phyloP scores from a whole-genome alignment of 2,113 vertebrate genomes.

The Ascaphus truei region DNA sequence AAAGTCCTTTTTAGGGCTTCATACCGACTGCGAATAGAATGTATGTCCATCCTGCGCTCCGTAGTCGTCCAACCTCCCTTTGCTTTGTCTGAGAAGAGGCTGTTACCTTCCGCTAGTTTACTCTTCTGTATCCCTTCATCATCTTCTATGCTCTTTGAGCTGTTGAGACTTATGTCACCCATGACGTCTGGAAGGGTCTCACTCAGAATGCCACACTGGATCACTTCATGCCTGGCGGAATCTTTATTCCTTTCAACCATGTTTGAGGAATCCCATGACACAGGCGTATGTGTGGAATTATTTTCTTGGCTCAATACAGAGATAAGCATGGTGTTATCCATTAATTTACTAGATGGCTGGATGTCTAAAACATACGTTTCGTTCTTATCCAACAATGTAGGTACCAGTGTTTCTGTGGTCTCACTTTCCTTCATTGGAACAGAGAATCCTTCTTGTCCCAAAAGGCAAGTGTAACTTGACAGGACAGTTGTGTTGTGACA shows the following conservation, averaged over 20 bases:
- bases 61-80: neutral
- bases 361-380: neutral
- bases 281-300: neutral
- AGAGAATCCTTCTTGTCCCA: constrained; percentile 26
- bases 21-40: constrained; percentile 3
- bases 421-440: constrained; percentile 9
- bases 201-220: constrained; percentile 39
- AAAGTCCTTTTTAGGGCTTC: constrained; percentile 37
- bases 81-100: neutral
- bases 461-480: constrained; percentile 1
- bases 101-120: neutral
- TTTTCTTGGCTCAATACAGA: neutral
- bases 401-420: neutral
- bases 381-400: neutral
- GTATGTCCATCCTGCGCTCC: constrained; percentile 10
- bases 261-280: neutral
- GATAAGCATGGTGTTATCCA: neutral
- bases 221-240: neutral
- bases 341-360: neutral
- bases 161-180: constrained; percentile 15
- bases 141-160: constrained; percentile 4
- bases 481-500: constrained; percentile 10
- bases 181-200: constrained; percentile 56
- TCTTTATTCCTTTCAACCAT: constrained; percentile 14
- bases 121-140: neutral